These are phyloP conservation scores for Rhingia rostrata DNA, from an alignment of 2,888 invertebrate genomes.

Conservation along the genomic window DNA sequence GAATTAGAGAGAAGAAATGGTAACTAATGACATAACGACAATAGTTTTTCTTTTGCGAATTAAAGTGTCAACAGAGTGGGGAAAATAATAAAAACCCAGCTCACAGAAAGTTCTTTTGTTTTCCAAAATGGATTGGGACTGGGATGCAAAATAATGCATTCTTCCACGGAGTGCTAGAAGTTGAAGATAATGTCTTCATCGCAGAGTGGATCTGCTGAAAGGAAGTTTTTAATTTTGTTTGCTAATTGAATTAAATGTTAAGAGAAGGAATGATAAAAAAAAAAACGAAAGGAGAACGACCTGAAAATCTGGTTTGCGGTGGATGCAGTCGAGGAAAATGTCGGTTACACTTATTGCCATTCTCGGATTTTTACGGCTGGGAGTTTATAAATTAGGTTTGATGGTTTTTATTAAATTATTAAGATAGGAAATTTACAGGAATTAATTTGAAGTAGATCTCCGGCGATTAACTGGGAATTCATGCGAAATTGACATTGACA, in stretches of 20 bases:
- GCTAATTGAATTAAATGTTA: slow-evolving; percentile 61
- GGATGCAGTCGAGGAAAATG: slow-evolving; percentile 4
- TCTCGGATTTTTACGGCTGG: too few species aligned
- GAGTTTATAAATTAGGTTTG: too few species aligned
- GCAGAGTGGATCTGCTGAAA: slow-evolving; percentile 12
- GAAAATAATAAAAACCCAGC: neutral
- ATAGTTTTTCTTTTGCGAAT: slow-evolving; percentile 59
- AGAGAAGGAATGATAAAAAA: slow-evolving; percentile 10
- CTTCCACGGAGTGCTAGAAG: slow-evolving; percentile 18
- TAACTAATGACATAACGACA: slow-evolving; percentile 70
- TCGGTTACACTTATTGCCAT: neutral
- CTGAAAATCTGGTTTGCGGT: slow-evolving; percentile 45
- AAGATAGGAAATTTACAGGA: too few species aligned
- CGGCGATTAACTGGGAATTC: too few species aligned
- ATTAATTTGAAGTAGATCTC: too few species aligned
- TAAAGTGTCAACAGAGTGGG: slow-evolving; percentile 57
- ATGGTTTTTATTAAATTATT: too few species aligned
- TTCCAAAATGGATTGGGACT: neutral
- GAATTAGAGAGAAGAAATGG: slow-evolving; percentile 58
- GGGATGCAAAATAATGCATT: slow-evolving; percentile 53
- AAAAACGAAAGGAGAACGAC: slow-evolving; percentile 1
- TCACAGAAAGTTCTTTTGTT: slow-evolving; percentile 40
- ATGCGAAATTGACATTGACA: too few species aligned
- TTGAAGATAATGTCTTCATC: slow-evolving; percentile 39
- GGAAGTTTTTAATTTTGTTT: slow-evolving; percentile 69